phyloP scores from a whole-genome alignment of 2,888 invertebrate species.

The Meandrusa payeni region DNA sequence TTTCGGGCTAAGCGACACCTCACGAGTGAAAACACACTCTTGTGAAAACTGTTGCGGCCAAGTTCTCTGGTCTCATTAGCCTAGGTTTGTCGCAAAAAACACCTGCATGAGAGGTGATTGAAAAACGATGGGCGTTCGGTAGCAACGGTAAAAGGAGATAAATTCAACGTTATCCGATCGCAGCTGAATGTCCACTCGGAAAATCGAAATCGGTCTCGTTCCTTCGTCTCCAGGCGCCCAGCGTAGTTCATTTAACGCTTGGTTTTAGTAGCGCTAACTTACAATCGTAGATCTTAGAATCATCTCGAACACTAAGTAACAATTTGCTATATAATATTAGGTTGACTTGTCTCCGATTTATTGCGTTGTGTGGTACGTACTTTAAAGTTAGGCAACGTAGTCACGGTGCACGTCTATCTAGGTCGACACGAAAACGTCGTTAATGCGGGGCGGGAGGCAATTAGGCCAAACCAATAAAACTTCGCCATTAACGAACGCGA shows the following conservation, averaged over 20 bases:
- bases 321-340: too few relatives aligned
- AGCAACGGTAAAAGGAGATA: slow-evolving; percentile 51
- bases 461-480: slow-evolving; percentile 71
- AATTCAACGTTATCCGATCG: slow-evolving; percentile 54
- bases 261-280: too few relatives aligned
- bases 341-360: slow-evolving; percentile 27
- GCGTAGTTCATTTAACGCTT: slow-evolving; percentile 10
- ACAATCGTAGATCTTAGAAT: too few relatives aligned
- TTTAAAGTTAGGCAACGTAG: slow-evolving; percentile 37
- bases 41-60: too few relatives aligned
- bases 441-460: slow-evolving; percentile 63
- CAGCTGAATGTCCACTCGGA: slow-evolving; percentile 57
- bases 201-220: slow-evolving; percentile 54
- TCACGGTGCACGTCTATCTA: slow-evolving; percentile 43
- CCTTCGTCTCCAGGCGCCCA: slow-evolving; percentile 9
- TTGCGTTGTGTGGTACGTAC: slow-evolving; percentile 26
- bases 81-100: too few relatives aligned
- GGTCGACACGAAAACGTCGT: slow-evolving; percentile 57
- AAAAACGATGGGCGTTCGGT: slow-evolving; percentile 51
- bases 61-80: too few relatives aligned
- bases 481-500: slow-evolving; percentile 53
- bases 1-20: too few relatives aligned
- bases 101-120: slow-evolving; percentile 56
- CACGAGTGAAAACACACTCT: too few relatives aligned
- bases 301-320: too few relatives aligned